A percentile compares a stretch with the other conserved stretches of the same genome.
These are phyloP conservation scores for Eilema depressum DNA, from an alignment of 2,888 invertebrate species.

Conservation along the genomic window DNA sequence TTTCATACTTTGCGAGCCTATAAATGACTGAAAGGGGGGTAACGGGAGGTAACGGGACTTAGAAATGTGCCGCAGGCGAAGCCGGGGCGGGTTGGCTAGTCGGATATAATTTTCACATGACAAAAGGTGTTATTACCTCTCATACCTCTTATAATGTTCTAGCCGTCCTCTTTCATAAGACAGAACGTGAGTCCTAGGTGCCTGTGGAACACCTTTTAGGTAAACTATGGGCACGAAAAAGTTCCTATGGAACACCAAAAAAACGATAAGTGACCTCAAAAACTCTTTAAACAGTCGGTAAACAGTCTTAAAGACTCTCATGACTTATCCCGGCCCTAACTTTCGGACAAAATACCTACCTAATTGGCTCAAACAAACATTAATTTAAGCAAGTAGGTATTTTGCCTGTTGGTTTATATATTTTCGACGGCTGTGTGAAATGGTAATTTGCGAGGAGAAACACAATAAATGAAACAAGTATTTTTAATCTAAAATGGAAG, in stretches of 20 bases:
- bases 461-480: constrained; percentile 3
- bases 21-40: no score
- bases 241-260: background rate
- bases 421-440: constrained; percentile 13
- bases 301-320: background rate
- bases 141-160: no score
- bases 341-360: background rate
- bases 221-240: background rate
- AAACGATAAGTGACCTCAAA: background rate
- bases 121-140: no score
- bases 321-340: background rate
- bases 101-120: no score
- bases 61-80: no score
- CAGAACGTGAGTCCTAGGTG: no score
- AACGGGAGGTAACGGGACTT: no score
- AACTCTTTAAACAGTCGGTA: background rate
- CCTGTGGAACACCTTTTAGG: no score
- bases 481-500: background rate
- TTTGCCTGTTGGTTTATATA: constrained; percentile 3
- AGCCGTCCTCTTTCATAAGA: no score
- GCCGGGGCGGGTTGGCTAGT: no score
- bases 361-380: constrained; percentile 17
- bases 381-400: constrained; percentile 10
- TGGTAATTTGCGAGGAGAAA: background rate
- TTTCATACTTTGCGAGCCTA: no score